Evolutionary conservation across 2,888 invertebrate genomes (phyloP).

Genomic region (Spisula subtruncata): DNA sequence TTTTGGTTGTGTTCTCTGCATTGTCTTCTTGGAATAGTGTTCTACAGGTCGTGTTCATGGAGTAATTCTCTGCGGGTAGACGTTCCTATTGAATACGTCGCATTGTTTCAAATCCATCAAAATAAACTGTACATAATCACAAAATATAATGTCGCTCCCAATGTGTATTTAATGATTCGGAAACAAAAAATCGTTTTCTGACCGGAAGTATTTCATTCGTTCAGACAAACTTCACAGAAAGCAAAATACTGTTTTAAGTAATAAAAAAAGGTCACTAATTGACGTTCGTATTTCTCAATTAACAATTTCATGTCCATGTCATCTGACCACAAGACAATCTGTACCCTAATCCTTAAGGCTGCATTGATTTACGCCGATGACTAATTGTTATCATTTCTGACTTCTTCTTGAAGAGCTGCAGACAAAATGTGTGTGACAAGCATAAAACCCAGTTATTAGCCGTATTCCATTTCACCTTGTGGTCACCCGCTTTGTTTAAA

Average conservation of each 20-base stretch:
- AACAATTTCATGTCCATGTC: not conserved
- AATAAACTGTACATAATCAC: too few relatives aligned
- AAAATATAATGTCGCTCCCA: too few relatives aligned
- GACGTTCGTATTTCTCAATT: not conserved
- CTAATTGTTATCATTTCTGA: slow-evolving; percentile 28
- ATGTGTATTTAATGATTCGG: too few relatives aligned
- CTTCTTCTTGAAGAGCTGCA: not conserved
- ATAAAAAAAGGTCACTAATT: not conserved
- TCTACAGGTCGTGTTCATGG: too few relatives aligned
- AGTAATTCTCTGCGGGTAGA: too few relatives aligned
- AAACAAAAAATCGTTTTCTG: too few relatives aligned
- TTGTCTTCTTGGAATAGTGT: too few relatives aligned
- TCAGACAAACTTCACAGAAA: not conserved
- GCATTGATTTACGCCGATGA: slow-evolving; percentile 9
- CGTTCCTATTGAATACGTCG: too few relatives aligned
- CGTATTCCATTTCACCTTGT: slow-evolving; percentile 21
- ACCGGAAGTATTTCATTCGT: not conserved
- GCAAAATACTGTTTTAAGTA: too few relatives aligned
- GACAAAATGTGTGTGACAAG: slow-evolving; percentile 29
- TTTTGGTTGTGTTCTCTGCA: too few relatives aligned
- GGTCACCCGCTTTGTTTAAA: slow-evolving; percentile 40
- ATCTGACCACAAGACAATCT: slow-evolving; percentile 19
- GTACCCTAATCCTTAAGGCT: not conserved
- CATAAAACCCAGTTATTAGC: slow-evolving; percentile 30
- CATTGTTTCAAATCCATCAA: too few relatives aligned